phyloP scores from a whole-genome alignment of 35 echinoderm and acorn worm species.

The Apostichopus californicus region DNA sequence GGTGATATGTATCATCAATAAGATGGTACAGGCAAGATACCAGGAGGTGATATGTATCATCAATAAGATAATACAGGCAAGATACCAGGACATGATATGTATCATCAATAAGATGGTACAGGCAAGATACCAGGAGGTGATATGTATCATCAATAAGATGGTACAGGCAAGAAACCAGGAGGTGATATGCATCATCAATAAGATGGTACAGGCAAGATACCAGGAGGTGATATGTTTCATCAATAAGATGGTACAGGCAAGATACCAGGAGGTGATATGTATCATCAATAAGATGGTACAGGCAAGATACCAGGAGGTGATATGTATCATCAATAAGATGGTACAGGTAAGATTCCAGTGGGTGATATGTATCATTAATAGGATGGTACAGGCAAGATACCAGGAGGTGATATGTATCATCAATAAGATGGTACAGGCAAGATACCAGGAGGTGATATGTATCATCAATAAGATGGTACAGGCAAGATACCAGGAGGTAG shows the following conservation, averaged over 20 bases:
- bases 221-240: background rate
- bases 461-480: background rate
- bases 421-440: too few species aligned
- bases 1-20: too few species aligned
- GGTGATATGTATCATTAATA: too few species aligned
- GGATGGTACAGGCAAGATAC: too few species aligned
- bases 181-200: background rate
- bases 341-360: too few species aligned
- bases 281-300: background rate
- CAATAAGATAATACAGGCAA: too few species aligned
- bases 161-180: background rate
- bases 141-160: background rate
- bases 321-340: too few species aligned
- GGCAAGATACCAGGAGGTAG: background rate
- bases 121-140: background rate
- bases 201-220: background rate
- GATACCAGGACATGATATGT: too few species aligned
- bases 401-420: too few species aligned
- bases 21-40: too few species aligned
- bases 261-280: background rate
- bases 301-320: background rate
- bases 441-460: too few species aligned
- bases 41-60: too few species aligned
- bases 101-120: background rate
- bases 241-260: background rate